Evolutionary conservation across 2,113 vertebrate species (phyloP).

Genomic region (Macaca mulatta): DNA sequence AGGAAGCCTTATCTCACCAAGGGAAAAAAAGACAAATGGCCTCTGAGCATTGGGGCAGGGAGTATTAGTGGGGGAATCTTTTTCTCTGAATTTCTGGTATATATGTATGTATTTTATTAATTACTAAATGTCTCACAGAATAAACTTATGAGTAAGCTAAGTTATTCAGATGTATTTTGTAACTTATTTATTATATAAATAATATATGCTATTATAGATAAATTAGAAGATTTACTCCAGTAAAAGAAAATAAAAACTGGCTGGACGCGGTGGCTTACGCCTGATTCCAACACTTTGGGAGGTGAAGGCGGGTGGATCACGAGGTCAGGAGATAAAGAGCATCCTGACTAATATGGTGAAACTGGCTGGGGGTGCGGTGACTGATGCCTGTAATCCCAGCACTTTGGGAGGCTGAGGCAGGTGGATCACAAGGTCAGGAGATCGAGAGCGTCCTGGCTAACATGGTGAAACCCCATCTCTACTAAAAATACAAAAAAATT

Average conservation of each 20-base stretch:
- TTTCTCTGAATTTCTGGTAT: background rate
- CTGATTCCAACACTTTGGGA: too few species aligned
- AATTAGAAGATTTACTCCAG: background rate
- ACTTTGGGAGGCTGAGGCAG: too few species aligned
- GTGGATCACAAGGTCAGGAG: too few species aligned
- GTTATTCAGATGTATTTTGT: background rate
- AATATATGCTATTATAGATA: background rate
- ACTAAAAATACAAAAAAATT: too few species aligned
- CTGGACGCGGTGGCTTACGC: rapidly evolving
- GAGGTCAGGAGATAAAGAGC: too few species aligned
- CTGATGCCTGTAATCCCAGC: too few species aligned
- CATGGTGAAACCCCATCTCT: too few species aligned
- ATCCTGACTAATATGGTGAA: too few species aligned
- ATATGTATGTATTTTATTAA: background rate
- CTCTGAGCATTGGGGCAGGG: background rate
- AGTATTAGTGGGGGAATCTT: background rate
- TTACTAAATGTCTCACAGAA: background rate
- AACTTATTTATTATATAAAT: background rate
- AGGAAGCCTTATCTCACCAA: background rate
- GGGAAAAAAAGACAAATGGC: background rate
- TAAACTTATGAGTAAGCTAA: background rate
- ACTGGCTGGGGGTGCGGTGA: too few species aligned
- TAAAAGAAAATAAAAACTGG: background rate
- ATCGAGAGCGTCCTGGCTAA: too few species aligned
- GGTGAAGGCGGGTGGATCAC: too few species aligned